Evolutionary conservation across 1,140 invertebrate species (phyloP).

Genomic region (Caenorhabditis briggsae): DNA sequence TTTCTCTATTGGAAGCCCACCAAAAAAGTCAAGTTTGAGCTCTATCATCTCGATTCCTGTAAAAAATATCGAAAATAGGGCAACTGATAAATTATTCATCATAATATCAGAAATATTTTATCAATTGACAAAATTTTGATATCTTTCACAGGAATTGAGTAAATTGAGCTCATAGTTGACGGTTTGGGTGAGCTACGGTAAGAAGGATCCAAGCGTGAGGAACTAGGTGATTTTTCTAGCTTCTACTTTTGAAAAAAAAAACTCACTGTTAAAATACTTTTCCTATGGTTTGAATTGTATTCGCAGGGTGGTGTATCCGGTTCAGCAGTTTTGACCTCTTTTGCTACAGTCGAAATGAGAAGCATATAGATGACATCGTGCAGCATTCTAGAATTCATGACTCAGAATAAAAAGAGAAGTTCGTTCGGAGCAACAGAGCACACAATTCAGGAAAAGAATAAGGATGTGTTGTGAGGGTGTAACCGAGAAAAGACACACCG

Average conservation of each 20-base stretch:
- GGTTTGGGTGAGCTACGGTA: too few species aligned
- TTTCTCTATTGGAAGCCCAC: too few species aligned
- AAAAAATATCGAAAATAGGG: too few species aligned
- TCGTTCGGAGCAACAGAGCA: conserved; percentile 15
- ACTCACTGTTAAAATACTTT: conserved; percentile 68
- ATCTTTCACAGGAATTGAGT: too few species aligned
- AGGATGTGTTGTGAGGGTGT: conserved; percentile 6
- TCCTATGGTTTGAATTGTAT: conserved; percentile 72
- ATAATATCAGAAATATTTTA: neutral
- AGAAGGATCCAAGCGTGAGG: too few species aligned
- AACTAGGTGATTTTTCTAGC: too few species aligned
- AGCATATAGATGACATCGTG: conserved; percentile 55
- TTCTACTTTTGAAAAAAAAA: too few species aligned
- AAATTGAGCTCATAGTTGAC: too few species aligned
- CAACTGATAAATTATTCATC: too few species aligned
- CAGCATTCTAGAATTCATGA: conserved; percentile 39
- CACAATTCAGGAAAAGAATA: neutral
- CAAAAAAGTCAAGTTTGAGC: too few species aligned
- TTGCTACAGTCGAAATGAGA: conserved; percentile 35
- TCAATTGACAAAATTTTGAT: neutral
- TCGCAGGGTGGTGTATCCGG: conserved; percentile 60
- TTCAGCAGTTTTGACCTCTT: neutral
- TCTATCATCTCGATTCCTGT: too few species aligned
- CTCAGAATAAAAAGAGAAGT: neutral
- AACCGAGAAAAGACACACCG: neutral